Evolutionary conservation across 1,140 invertebrate species (phyloP), one percentile per base, ranked within the genome.

Genomic region (Hirudo medicinalis): DNA sequence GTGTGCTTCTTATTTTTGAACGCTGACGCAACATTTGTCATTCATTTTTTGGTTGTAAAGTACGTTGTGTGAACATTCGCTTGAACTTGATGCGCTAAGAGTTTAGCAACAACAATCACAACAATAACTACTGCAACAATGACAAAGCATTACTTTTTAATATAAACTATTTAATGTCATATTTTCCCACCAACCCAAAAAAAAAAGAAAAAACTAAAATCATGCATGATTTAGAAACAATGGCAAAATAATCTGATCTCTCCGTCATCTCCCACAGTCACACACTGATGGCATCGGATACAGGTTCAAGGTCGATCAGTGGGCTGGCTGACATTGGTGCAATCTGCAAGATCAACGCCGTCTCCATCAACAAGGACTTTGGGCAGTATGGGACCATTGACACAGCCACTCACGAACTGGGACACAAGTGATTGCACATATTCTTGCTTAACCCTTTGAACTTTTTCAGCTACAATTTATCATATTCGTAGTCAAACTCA

Each of bases 341-440:
- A 11, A 32, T 32, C 17, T 63, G 57, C 20, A 22, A 32, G 57
- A 22, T 63, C 20, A 63, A 63, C 57, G 22, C 57, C 22, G 57
- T 63, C 22, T 63, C 57, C 57, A 63, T 63, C 11, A 63, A 63
- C 57, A 63, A 63, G 20, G 57, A 63, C 57, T 63, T 32, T 63
- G 57, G 57, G 8, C 57, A 63, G 13, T 63, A 63, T 20, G 57
- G 57, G 13, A 63, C 57, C 29, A 63, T 63, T 25, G 57, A 63
- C 19, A 63, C 57, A 13, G 29, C 29, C 19, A 25, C 57, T 22
- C 57, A 63, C 13, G 57, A 63, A 15, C 15, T 63, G 11, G 57
- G 57, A 8, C 57, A 63, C 57, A 63, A 63, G 57, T 63, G 11
- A 63, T 22, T 63, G 17, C 15, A 1, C 43, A 49, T 49, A 15